A percentile compares a stretch with the other conserved stretches of the same genome.
Evolutionary conservation across 2,797 vertebrate genomes (phyloP).

Genomic region (Otolemur crassicaudatus): DNA sequence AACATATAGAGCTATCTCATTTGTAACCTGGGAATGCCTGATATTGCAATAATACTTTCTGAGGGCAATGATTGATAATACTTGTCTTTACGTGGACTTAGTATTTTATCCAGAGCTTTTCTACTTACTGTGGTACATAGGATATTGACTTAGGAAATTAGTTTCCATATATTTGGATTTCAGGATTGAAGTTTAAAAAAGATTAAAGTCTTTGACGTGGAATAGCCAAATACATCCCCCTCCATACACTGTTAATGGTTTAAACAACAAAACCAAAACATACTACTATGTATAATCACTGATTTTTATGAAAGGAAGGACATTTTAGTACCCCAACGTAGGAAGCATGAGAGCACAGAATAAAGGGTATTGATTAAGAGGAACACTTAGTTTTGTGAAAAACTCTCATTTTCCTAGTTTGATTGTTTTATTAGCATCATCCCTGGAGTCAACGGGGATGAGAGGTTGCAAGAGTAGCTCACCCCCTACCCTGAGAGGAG

Average conservation of each 20-base stretch:
- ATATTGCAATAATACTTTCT: background rate
- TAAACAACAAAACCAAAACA: background rate
- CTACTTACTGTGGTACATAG: background rate
- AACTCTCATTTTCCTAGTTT: background rate
- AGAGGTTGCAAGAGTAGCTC: rapidly evolving
- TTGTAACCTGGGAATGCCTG: too few relatives aligned
- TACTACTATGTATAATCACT: background rate
- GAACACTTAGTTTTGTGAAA: background rate
- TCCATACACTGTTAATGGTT: background rate
- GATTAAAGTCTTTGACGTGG: background rate
- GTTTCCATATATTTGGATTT: background rate
- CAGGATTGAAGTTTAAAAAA: background rate
- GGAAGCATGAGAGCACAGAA: background rate
- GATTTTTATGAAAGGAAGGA: background rate
- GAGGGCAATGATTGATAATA: background rate
- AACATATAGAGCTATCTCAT: too few relatives aligned
- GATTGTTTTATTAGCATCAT: background rate
- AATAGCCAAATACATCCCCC: background rate
- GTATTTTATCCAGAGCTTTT: background rate
- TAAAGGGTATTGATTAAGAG: background rate
- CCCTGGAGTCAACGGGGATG: background rate
- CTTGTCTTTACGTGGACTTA: background rate
- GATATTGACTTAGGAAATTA: background rate
- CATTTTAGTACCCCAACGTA: background rate
- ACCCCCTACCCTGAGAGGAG: background rate